Evolutionary conservation across 2,888 invertebrate species (phyloP).

Genomic region (Acrobeloides nanus): DNA sequence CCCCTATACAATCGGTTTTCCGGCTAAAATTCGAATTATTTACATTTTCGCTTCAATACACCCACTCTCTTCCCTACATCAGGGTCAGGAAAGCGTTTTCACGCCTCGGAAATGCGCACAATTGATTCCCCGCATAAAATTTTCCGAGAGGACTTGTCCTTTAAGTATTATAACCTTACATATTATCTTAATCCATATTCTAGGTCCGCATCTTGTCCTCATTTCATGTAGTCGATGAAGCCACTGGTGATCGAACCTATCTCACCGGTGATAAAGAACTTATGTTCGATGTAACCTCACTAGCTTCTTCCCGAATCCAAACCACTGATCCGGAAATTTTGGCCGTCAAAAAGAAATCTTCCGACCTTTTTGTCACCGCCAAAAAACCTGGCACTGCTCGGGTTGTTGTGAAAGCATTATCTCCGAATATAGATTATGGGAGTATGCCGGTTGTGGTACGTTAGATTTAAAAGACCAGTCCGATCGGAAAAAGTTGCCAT

Average conservation of each 20-base stretch:
- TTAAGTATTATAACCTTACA: too few relatives aligned
- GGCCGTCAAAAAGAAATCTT: constrained; percentile 18
- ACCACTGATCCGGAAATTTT: constrained; percentile 20
- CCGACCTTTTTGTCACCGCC: constrained; percentile 27
- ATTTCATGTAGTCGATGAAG: constrained; percentile 39
- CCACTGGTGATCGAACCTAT: constrained; percentile 38
- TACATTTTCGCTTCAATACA: too few relatives aligned
- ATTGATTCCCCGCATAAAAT: neutral
- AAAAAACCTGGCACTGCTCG: constrained; percentile 26
- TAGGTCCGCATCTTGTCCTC: constrained; percentile 38
- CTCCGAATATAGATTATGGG: constrained; percentile 26
- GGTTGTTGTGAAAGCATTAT: constrained; percentile 25
- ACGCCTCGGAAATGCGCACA: too few relatives aligned
- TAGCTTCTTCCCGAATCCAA: constrained; percentile 22
- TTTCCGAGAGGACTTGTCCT: neutral
- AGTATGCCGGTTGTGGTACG: too few relatives aligned
- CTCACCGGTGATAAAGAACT: constrained; percentile 33
- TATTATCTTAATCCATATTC: too few relatives aligned
- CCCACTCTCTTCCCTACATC: too few relatives aligned
- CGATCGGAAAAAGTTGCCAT: too few relatives aligned
- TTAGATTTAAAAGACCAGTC: too few relatives aligned
- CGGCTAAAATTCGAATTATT: too few relatives aligned
- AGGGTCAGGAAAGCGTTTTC: too few relatives aligned
- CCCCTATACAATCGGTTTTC: too few relatives aligned
- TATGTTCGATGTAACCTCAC: constrained; percentile 41